Conservation (phyloP, 1,140 invertebrate genomes). For the Telenomus remus region DNA sequence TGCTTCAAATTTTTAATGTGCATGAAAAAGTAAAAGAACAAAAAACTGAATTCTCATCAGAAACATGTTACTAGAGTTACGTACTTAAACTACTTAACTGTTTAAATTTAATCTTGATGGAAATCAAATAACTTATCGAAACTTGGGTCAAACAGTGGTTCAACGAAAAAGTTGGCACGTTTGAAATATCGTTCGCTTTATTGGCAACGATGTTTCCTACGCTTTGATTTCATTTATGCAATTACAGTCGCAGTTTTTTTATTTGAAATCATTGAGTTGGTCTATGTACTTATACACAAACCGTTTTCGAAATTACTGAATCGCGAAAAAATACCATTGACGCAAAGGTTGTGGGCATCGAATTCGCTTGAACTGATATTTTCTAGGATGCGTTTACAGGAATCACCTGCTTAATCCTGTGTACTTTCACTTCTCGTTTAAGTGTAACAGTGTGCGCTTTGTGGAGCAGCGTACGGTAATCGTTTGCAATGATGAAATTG, state of each 20-base stretch:
- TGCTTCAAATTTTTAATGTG: conserved; percentile 30
- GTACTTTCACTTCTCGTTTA: conserved; percentile 47
- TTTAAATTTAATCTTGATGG: no score
- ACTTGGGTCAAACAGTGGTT: conserved; percentile 40
- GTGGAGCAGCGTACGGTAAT: conserved; percentile 26
- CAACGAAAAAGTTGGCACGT: conserved; percentile 15
- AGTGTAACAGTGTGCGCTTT: conserved; percentile 33
- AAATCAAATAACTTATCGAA: conserved; percentile 2
- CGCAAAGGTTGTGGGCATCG: conserved; percentile 13
- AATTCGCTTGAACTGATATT: conserved; percentile 21
- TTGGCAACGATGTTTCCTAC: conserved; percentile 9
- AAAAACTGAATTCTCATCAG: no score
- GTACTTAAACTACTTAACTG: no score
- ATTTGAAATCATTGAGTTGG: background rate
- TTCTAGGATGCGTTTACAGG: conserved; percentile 40
- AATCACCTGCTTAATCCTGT: conserved; percentile 35
- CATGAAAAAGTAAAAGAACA: background rate
- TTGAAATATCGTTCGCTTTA: conserved; percentile 12
- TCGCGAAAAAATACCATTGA: conserved; percentile 1
- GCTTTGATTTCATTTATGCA: no score
- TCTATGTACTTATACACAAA: conserved; percentile 1
- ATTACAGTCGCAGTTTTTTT: background rate
- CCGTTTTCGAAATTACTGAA: conserved; percentile 2
- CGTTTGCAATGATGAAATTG: conserved; percentile 33
- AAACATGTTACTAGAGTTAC: no score